Conservation (phyloP, 2,797 vertebrate genomes). For the Mormyrops attenuatus region DNA sequence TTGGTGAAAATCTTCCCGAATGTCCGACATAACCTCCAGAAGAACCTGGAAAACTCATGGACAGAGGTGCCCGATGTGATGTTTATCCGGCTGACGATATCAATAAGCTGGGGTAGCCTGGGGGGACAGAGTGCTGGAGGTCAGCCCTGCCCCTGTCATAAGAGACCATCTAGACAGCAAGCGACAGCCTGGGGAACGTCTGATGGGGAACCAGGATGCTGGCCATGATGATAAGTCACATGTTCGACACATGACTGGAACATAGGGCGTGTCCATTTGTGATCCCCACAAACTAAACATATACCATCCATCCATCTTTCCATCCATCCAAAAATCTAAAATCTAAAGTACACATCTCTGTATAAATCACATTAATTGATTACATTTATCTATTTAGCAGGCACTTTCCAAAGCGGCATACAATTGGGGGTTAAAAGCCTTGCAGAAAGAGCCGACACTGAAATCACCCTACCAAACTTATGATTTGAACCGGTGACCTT, state of each 20-base stretch:
- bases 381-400: neutral
- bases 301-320: neutral
- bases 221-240: neutral
- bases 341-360: neutral
- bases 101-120: slow-evolving; percentile 89
- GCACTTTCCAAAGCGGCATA: neutral
- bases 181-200: neutral
- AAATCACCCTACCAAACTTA: neutral
- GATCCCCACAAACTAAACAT: neutral
- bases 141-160: neutral
- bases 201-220: neutral
- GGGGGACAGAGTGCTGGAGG: neutral
- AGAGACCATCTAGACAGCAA: neutral
- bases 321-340: neutral
- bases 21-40: slow-evolving; percentile 96
- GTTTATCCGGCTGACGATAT: slow-evolving; percentile 92
- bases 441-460: neutral
- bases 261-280: neutral
- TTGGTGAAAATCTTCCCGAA: slow-evolving; percentile 99
- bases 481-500: neutral
- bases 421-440: neutral
- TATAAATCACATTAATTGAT: neutral
- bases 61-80: slow-evolving; percentile 91
- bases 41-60: slow-evolving; percentile 97
- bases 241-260: neutral